phyloP scores from a whole-genome alignment of 2,888 invertebrate species.

The Minunthozetes semirufus region DNA sequence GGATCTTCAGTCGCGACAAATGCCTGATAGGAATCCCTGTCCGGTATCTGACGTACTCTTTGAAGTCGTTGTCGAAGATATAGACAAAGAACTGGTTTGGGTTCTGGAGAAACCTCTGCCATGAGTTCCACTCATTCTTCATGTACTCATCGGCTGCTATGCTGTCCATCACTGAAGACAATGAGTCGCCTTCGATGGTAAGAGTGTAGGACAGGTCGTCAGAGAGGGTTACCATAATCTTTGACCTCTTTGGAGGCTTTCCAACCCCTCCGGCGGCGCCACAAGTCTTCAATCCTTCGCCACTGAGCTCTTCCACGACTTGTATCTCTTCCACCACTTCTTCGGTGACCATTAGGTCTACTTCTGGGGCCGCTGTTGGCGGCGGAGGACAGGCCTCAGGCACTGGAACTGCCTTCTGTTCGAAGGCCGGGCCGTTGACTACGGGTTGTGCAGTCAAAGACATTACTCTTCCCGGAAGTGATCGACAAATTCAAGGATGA shows the following conservation, averaged over 20 bases:
- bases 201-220: slow-evolving; percentile 10
- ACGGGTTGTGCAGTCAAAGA: too few species aligned
- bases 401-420: too few species aligned
- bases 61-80: slow-evolving; percentile 7
- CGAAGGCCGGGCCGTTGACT: too few species aligned
- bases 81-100: slow-evolving; percentile 8
- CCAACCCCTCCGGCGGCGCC: too few species aligned
- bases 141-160: neutral
- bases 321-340: neutral
- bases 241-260: neutral
- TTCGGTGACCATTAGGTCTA: slow-evolving; percentile 3
- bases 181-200: neutral
- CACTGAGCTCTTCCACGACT: neutral
- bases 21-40: neutral
- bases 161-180: neutral
- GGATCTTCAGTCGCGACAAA: neutral
- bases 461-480: too few species aligned
- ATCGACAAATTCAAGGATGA: too few species aligned
- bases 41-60: neutral
- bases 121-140: neutral
- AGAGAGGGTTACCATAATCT: neutral
- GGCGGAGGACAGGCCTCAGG: neutral
- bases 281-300: too few species aligned
- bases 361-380: neutral
- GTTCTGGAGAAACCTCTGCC: neutral